Evolutionary conservation across 2,888 invertebrate species (phyloP), one percentile per base, ranked within the genome.

Genomic region (Polymixis lichenea): DNA sequence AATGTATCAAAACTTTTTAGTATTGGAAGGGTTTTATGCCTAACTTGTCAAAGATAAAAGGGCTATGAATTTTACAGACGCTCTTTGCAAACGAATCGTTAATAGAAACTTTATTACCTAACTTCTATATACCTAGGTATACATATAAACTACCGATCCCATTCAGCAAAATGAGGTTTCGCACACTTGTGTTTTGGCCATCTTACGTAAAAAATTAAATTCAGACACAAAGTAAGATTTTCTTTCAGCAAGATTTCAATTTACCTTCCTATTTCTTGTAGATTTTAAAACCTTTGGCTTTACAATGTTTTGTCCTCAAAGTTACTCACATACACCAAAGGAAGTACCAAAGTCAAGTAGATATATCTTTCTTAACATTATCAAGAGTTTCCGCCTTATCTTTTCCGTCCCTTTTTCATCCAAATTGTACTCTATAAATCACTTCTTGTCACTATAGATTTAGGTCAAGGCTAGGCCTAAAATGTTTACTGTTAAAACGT

Each of bases 361-460:
- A 32, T 32, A 58, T 28, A 60, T 53, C 38, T 80, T 80, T 25
- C 58, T 68, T 78, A 55, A 64, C 25, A 78, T 78, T 78, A 78
- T 64, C 64, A 72, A 78, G 83, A 68, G 64, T 65, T 67, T 71
- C 75, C 67, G 67, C 67, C 7, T 78, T 68, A 71, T 56, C 75
- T 64, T 19, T 68, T 13, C 64, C 22, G 22, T 55, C 38, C 56
- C 64, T 51, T 74, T 73, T 67, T 58, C 51, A 64, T 61, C 38
- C 56, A 64, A 73, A 80, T 75, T 51, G 55, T 60, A 53, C 58
- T 69, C 53, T 66, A 77, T 74, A 77, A 82, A 75, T 68, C 75
- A 84, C 67, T 61, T 68, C 55, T 71, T 56, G 75, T 68, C 56
- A 72, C 38, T 78, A 56, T 67, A 67, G 13, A 71, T 72, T 32